Evolutionary conservation across 2,797 vertebrate species (phyloP), one percentile per base, ranked within the genome.

Genomic region (Cephalopachus bancanus): DNA sequence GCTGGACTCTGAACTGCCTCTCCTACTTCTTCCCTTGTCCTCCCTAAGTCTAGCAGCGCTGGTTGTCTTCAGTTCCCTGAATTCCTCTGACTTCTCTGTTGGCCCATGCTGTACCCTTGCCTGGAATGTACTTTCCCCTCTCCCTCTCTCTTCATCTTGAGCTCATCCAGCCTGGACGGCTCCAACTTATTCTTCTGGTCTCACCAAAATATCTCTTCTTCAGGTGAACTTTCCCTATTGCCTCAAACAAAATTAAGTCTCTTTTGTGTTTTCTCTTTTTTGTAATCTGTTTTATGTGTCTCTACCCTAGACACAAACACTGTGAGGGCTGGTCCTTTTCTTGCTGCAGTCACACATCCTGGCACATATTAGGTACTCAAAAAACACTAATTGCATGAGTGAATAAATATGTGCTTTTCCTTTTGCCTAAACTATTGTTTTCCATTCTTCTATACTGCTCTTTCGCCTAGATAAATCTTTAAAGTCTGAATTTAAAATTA

Each of bases 311-410:
- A 79, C 37, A 1, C 72, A 80, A 65, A 72, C n/a, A 83, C 79
- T 64, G 0, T 28, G 28, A 91, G n/a, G 16, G 15, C 53, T 81
- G 15, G 28, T 90, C 51, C 30, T 64, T 88, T 83, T 95, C 62
- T 90, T 92, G 22, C 16, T 95, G 4, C 95, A 53, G 60, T 96
- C 76, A 92, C 20, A 80, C 22, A 79, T 93, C 55, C 57, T 95
- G 74, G n/a, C 71, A 86, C 10, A 37, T 90, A 62, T 67, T 79
- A 62, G 28, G 7, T 17, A 44, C n/a, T 95, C 84, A 85, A 20
- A 92, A 95, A 96, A 74, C 90, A 84, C 6, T 79, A 12, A 24
- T n/a, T 88, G 12, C 91, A 59, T 91, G 24, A 91, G 60, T 85
- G 16, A 92, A 24, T 90, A 83, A 71, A 5, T 89, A 7, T 3